A percentile compares a stretch with the other conserved stretches of the same genome.
phyloP scores from a whole-genome alignment of 2,888 invertebrate genomes.

The Tachystola acroxantha region DNA sequence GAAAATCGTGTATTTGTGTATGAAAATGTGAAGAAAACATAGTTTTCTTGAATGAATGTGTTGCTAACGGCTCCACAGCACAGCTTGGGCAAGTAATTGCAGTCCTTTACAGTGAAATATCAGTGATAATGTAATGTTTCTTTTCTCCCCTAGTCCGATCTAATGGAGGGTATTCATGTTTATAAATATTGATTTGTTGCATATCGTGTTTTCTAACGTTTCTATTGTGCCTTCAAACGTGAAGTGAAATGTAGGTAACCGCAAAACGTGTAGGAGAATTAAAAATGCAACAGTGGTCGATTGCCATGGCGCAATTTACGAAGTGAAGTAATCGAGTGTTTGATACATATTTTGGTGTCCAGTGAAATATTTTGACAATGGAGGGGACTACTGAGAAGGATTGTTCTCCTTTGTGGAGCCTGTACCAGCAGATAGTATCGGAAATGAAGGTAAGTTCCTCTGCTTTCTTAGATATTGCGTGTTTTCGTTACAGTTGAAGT shows the following conservation, averaged over 20 bases:
- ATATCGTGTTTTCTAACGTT: conserved; percentile 41
- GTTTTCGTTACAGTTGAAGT: conserved; percentile 19
- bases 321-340: conserved; percentile 43
- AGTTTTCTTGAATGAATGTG: conserved; percentile 42
- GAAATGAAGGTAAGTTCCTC: conserved; percentile 96
- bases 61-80: conserved; percentile 10
- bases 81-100: conserved; percentile 11
- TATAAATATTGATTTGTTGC: conserved; percentile 76
- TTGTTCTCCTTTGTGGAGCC: conserved; percentile 93
- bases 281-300: conserved; percentile 66
- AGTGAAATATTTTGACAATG: conserved; percentile 73
- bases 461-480: conserved; percentile 10
- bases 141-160: conserved; percentile 30
- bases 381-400: conserved; percentile 87
- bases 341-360: conserved; percentile 45
- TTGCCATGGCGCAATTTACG: conserved; percentile 43
- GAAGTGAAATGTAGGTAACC: conserved; percentile 63
- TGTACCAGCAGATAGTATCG: conserved; percentile 96
- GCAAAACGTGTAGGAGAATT: conserved; percentile 24
- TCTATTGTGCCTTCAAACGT: conserved; percentile 37
- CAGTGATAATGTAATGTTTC: conserved; percentile 27
- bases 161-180: conserved; percentile 63
- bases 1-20: conserved; percentile 49
- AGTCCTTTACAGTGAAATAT: conserved; percentile 24
- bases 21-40: conserved; percentile 42